phyloP scores from a whole-genome alignment of 2,797 vertebrate genomes.

The Denticeps clupeoides region DNA sequence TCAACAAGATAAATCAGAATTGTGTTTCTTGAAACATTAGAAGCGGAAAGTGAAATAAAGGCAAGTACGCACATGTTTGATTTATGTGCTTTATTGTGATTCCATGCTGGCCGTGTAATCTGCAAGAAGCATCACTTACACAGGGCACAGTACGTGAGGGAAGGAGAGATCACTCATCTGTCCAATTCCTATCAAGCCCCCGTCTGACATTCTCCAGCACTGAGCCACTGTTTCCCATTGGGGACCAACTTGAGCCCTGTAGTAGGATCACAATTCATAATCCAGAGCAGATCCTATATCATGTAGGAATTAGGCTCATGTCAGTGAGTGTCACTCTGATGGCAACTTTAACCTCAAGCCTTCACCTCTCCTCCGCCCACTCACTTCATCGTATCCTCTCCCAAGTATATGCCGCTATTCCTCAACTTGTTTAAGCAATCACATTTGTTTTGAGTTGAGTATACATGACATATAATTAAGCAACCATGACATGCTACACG shows the following conservation, averaged over 20 bases:
- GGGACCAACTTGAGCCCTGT: constrained; percentile 30
- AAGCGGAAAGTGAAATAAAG: too few relatives aligned
- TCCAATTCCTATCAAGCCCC: too few relatives aligned
- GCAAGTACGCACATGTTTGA: too few relatives aligned
- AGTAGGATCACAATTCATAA: constrained; percentile 36
- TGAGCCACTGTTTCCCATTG: constrained; percentile 23
- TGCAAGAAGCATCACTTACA: background rate
- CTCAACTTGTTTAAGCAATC: too few relatives aligned
- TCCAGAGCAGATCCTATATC: constrained; percentile 45
- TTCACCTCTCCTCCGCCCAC: constrained; percentile 8
- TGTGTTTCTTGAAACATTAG: too few relatives aligned
- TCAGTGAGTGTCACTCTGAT: constrained; percentile 35
- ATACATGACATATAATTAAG: constrained; percentile 25
- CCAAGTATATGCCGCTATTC: background rate
- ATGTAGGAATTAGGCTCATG: constrained; percentile 34
- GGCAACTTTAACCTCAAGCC: too few relatives aligned
- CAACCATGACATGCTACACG: constrained; percentile 27
- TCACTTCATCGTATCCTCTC: background rate
- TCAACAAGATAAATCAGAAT: too few relatives aligned
- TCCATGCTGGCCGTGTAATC: background rate
- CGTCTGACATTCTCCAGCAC: too few relatives aligned
- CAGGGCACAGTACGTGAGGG: too few relatives aligned
- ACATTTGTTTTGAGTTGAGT: constrained; percentile 31
- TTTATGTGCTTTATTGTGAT: background rate
- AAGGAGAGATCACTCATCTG: too few relatives aligned